Conservation (phyloP, 2,113 vertebrate genomes). For the Eolophus roseicapilla region DNA sequence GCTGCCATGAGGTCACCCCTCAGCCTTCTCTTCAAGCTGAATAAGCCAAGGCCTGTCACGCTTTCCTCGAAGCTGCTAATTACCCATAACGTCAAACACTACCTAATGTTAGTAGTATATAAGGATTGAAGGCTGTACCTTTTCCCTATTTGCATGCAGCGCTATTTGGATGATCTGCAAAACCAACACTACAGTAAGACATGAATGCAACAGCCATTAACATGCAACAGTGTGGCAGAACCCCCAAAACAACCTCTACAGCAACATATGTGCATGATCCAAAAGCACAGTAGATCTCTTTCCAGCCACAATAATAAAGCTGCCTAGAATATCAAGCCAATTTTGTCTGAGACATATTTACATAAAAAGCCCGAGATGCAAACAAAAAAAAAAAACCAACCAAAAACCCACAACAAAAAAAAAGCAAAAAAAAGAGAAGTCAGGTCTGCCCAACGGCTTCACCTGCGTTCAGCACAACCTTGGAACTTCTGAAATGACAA, state of each 20-base stretch:
- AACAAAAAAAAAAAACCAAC: not conserved
- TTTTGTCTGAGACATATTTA: not conserved
- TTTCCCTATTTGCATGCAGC: not conserved
- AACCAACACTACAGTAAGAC: not conserved
- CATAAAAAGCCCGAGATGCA: not conserved
- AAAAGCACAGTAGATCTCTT: not conserved
- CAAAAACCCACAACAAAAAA: too few species aligned
- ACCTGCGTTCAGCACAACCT: not conserved
- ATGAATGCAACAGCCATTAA: not conserved
- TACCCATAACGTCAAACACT: not conserved
- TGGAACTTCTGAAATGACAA: not conserved
- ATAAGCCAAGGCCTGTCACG: not conserved
- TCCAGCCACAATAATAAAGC: not conserved
- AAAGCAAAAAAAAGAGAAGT: not conserved
- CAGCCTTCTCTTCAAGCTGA: not conserved
- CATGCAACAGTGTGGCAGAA: not conserved
- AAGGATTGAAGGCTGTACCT: not conserved
- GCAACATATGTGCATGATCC: not conserved
- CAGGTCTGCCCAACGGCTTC: not conserved
- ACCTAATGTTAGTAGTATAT: not conserved
- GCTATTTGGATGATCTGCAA: not conserved
- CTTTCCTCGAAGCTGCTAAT: not conserved
- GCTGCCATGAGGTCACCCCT: not conserved
- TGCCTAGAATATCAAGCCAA: not conserved
- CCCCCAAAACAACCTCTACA: not conserved